These are phyloP conservation scores for Drosophila busckii DNA, from an alignment of 1,140 invertebrate genomes.

Conservation along the genomic window DNA sequence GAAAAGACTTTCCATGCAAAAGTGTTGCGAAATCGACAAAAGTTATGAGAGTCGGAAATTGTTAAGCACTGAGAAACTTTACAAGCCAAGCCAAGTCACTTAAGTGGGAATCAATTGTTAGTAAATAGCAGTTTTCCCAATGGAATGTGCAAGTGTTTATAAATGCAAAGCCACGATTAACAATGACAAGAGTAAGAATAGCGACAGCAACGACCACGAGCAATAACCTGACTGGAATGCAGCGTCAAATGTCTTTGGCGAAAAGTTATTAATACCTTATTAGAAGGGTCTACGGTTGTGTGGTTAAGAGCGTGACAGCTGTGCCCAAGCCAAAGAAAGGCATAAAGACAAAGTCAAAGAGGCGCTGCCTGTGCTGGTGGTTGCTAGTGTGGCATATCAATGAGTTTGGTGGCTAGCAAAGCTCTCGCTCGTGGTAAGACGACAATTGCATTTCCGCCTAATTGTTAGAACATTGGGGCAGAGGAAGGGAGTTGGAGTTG, in stretches of 20 bases:
- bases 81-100: too few relatives aligned
- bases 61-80: too few relatives aligned
- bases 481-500: neutral
- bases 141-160: conserved; percentile 33
- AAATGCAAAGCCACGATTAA: conserved; percentile 50
- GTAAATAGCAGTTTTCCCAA: neutral
- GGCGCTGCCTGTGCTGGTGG: too few relatives aligned
- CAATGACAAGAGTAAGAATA: conserved; percentile 19
- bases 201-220: conserved; percentile 19
- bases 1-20: too few relatives aligned
- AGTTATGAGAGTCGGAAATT: too few relatives aligned
- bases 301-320: conserved; percentile 7
- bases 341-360: neutral
- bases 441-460: conserved; percentile 50
- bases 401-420: conserved; percentile 26
- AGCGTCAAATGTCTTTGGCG: conserved; percentile 52
- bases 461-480: conserved; percentile 32
- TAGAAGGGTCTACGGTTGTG: conserved; percentile 48
- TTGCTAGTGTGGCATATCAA: conserved; percentile 53
- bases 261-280: conserved; percentile 73
- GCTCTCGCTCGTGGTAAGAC: conserved; percentile 6
- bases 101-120: too few relatives aligned
- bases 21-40: too few relatives aligned
- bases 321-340: conserved; percentile 5
- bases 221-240: conserved; percentile 48